Evolutionary conservation across 2,888 invertebrate species (phyloP), one percentile per base, ranked within the genome.

Genomic region (Monochamus alternatus): DNA sequence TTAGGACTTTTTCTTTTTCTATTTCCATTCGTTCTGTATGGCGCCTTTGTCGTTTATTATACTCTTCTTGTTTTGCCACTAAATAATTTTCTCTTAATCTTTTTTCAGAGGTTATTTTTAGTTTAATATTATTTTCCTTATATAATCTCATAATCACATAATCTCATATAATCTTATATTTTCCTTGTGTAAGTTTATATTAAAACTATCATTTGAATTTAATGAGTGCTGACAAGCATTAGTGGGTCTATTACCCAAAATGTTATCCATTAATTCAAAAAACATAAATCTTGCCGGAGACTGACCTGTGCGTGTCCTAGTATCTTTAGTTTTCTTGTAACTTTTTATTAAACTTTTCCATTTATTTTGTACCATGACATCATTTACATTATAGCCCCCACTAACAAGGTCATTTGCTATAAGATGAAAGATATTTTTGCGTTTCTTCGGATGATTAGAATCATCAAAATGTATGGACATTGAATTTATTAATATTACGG

Each of bases 221-320:
- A 55, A 55, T 55, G 55, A 55, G 55, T 12, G 55, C 55, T 55
- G 55, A 14, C 12, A 55, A 55, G 55, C 7, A 55, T 55, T 58
- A 55, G 3, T 55, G 55, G 55, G 55, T 55, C 55, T 55, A 55
- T 55, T 55, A 55, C 55, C 55, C 55, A 55, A 55, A 55, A 55
- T 55, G 55, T 55, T 55, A 55, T 55, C 7, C 12, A 55, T 55
- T 55, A 55, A 55, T 14, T 55, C 55, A 55, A 55, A 55, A 55
- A 55, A 14, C 55, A 55, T 55, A 55, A 55, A 55, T 55, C 55
- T 55, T 55, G 55, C 55, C 55, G 55, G 55, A 55, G 55, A 55
- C 55, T 55, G 55, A 55, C 22, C 22, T 22, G 22, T 22, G 22
- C 22, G 22, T 22, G 22, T 22, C 22, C 22, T 22, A 22, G 22